phyloP scores from a whole-genome alignment of 2,797 vertebrate genomes.

The Lepidocolaptes lacrymiger region DNA sequence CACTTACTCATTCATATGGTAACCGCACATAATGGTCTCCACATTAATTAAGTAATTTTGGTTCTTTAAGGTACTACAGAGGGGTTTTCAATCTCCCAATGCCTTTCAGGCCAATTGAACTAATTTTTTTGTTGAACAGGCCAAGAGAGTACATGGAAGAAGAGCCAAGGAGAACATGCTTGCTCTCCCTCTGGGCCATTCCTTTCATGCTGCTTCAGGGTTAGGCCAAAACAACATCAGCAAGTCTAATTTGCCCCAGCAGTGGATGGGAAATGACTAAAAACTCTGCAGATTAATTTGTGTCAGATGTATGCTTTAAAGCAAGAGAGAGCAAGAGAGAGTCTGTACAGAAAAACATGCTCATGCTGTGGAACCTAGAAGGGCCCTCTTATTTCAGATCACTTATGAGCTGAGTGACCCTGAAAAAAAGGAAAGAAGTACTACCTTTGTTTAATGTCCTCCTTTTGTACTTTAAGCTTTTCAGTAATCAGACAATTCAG shows the following conservation, averaged over 20 bases:
- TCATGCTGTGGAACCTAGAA: not conserved
- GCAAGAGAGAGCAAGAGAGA: slow-evolving; percentile 11
- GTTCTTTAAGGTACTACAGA: slow-evolving; percentile 63
- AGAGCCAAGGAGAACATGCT: slow-evolving; percentile 57
- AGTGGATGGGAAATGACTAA: slow-evolving; percentile 68
- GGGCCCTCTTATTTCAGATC: not conserved
- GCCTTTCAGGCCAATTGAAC: slow-evolving; percentile 74
- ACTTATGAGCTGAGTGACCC: not conserved
- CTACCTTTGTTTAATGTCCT: slow-evolving; percentile 11
- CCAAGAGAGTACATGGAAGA: slow-evolving; percentile 53
- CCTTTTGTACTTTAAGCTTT: not conserved
- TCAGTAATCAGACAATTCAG: not conserved
- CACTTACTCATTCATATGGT: slow-evolving; percentile 87
- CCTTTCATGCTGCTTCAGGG: slow-evolving; percentile 57
- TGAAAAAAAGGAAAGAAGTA: not conserved
- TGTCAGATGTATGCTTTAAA: slow-evolving; percentile 59
- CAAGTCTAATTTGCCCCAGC: slow-evolving; percentile 72
- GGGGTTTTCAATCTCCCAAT: slow-evolving; percentile 52
- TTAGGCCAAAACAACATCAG: slow-evolving; percentile 69
- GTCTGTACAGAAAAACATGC: not conserved
- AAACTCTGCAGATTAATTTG: slow-evolving; percentile 72
- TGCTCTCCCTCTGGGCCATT: slow-evolving; percentile 44
- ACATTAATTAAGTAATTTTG: slow-evolving; percentile 78
- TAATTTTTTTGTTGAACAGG: slow-evolving; percentile 29
- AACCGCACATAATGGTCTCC: slow-evolving; percentile 84